Evolutionary conservation across 2,888 invertebrate species (phyloP).

Genomic region (Diabrotica balteata): DNA sequence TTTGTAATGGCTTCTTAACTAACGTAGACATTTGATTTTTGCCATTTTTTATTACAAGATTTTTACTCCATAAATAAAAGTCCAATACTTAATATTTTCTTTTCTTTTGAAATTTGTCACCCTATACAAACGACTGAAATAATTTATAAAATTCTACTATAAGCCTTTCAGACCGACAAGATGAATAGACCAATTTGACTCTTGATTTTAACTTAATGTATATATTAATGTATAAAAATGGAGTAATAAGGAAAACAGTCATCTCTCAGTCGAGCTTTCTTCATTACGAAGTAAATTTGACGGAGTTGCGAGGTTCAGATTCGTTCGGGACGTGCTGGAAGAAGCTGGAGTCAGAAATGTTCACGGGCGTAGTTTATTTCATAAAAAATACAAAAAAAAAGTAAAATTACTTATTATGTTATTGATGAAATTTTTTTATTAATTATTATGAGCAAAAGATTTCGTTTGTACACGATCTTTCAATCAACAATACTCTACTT

Average conservation of each 20-base stretch:
- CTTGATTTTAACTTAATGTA: constrained; percentile 33
- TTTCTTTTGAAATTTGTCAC: no score
- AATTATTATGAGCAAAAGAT: no score
- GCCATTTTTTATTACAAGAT: no score
- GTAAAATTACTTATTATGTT: not conserved
- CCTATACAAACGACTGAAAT: no score
- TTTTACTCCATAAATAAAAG: no score
- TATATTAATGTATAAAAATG: constrained; percentile 29
- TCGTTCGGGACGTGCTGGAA: constrained; percentile 31
- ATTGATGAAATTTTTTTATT: no score
- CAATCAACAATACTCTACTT: no score
- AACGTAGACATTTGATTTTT: no score
- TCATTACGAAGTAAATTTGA: constrained; percentile 36
- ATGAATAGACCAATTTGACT: constrained; percentile 14
- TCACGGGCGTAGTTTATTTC: not conserved
- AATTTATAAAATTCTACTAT: no score
- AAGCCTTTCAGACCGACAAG: constrained; percentile 12
- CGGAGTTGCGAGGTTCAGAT: constrained; percentile 18
- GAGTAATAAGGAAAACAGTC: constrained; percentile 31
- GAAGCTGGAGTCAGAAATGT: constrained; percentile 17
- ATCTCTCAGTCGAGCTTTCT: constrained; percentile 28
- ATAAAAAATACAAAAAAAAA: not conserved
- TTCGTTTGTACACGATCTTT: no score
- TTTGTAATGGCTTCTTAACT: no score
- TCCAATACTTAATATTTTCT: no score